Conservation (phyloP, 2,888 invertebrate species). For the Parapristionchus giblindavisi region DNA sequence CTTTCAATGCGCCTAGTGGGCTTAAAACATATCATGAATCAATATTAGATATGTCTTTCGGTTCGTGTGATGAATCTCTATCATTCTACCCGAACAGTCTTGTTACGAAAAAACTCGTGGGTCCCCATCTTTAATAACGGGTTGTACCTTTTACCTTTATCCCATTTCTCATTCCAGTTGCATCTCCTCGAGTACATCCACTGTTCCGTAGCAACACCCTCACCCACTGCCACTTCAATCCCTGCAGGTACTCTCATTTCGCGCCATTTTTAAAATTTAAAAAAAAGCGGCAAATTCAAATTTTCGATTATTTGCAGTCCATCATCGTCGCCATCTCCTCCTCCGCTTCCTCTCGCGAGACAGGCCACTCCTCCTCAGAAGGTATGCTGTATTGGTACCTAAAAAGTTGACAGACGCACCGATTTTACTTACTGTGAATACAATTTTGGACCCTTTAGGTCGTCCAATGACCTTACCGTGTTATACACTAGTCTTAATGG, state of each 20-base stretch:
- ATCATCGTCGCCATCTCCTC: slow-evolving; percentile 30
- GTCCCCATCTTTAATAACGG: too few species aligned
- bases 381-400: background rate
- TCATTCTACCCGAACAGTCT: too few species aligned
- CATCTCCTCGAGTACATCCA: slow-evolving; percentile 44
- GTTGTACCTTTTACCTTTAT: too few species aligned
- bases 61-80: too few species aligned
- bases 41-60: too few species aligned
- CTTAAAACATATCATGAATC: too few species aligned
- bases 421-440: background rate
- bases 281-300: too few species aligned
- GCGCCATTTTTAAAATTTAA: too few species aligned
- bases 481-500: too few species aligned
- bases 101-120: too few species aligned
- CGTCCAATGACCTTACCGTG: too few species aligned
- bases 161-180: slow-evolving; percentile 5
- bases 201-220: slow-evolving; percentile 59
- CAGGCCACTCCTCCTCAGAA: slow-evolving; percentile 17
- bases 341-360: slow-evolving; percentile 14
- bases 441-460: background rate
- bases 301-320: slow-evolving; percentile 27
- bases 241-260: slow-evolving; percentile 44
- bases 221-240: slow-evolving; percentile 57
- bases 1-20: too few species aligned
- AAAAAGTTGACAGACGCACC: background rate